Percentiles rank a stretch among this genome's conserved stretches.
Conservation (phyloP, 2,888 invertebrate genomes). For the Cephus sareptanus region DNA sequence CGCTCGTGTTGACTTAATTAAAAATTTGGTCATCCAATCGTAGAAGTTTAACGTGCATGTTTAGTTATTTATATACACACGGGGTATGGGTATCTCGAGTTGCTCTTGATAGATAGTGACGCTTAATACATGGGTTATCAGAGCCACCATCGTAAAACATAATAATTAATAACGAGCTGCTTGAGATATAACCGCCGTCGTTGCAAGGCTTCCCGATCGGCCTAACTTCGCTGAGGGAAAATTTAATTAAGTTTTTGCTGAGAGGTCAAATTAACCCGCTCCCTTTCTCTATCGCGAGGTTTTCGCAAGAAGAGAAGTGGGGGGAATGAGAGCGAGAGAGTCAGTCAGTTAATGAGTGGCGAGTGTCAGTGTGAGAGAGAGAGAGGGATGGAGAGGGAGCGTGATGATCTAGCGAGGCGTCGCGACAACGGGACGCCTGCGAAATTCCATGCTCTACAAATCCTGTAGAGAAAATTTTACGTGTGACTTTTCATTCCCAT, state of each 20-base stretch:
- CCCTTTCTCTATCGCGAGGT: background rate
- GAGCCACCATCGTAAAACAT: conserved; percentile 5
- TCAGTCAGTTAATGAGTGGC: background rate
- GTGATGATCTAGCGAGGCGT: background rate
- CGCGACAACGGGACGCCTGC: background rate
- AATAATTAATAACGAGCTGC: conserved; percentile 26
- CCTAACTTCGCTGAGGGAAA: conserved; percentile 19
- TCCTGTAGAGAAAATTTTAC: too few relatives aligned
- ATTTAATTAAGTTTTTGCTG: conserved; percentile 40
- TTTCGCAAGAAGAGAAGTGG: conserved; percentile 1
- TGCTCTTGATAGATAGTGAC: too few relatives aligned
- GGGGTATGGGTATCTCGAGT: too few relatives aligned
- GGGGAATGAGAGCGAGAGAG: conserved; percentile 1
- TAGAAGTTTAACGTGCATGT: too few relatives aligned
- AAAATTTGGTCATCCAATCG: too few relatives aligned
- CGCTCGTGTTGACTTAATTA: too few relatives aligned
- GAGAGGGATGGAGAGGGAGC: too few relatives aligned
- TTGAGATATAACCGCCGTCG: conserved; percentile 11
- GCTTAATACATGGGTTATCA: too few relatives aligned
- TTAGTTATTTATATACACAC: too few relatives aligned
- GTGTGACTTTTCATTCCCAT: too few relatives aligned
- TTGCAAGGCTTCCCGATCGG: conserved; percentile 26
- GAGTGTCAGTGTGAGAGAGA: background rate
- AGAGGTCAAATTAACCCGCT: conserved; percentile 19
- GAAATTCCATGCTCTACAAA: background rate